Evolutionary conservation across 2,113 vertebrate species (phyloP), one percentile per base, ranked within the genome.

Genomic region (Corythornis madagascariensis): DNA sequence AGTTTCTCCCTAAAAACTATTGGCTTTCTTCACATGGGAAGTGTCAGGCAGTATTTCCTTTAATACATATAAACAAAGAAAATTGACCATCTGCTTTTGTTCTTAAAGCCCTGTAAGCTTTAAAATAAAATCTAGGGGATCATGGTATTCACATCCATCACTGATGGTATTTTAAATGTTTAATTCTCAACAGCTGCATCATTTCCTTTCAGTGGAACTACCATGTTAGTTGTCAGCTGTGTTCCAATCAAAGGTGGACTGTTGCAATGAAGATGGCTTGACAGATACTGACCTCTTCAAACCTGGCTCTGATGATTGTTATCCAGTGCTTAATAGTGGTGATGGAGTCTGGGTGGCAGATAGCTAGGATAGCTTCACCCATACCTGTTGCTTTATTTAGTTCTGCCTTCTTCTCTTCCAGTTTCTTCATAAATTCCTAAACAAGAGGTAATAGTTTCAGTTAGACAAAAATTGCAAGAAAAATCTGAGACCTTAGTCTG

Each of bases 251-350:
- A 83, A 89, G 91, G 64, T 5, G 19, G 77, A 66, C 31, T 33
- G 50, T 28, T 57, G 59, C 73, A 66, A 52, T 9, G 19, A 71
- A 48, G 90, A 76, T 15, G 20, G 56, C 11, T 50, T 43, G 57
- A 72, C 61, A 70, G 12, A 61, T 86, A 97, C 98, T 96, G 96
- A 99, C 99, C 99, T 99, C 99, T 96, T 99, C 99, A 86, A 99
- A 99, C 70, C 99, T 98, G 67, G 99, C 99, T 98, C 98, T 98
- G 97, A 99, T 99, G 96, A 99, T 99, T 60, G 99, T 99, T 96
- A 99, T 99, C 99, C 99, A 99, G 98, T 99, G 99, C 93, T 99
- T 99, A 95, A 99, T 98, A 96, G 99, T 99, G 89, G 99, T 99
- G 96, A 99, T 98, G 59, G 99, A 99, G 95, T 99, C 99, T 14